Conservation (phyloP, 1,140 invertebrate genomes). For the Hestina assimilis region DNA sequence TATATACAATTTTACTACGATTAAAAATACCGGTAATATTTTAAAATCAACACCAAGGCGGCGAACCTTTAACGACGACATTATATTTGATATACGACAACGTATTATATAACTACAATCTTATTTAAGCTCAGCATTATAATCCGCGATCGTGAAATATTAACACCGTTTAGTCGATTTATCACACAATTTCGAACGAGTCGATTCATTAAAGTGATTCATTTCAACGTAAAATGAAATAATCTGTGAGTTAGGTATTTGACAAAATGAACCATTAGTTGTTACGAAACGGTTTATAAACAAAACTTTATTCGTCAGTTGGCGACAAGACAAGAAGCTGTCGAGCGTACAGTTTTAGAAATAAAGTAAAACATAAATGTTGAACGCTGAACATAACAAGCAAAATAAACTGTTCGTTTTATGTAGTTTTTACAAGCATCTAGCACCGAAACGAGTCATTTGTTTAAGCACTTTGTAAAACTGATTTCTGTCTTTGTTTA, state of each 20-base stretch:
- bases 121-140: background rate
- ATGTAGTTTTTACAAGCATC: conserved; percentile 31
- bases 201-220: conserved; percentile 61
- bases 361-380: conserved; percentile 25
- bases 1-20: background rate
- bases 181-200: conserved; percentile 40
- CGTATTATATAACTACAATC: too few relatives aligned
- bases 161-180: conserved; percentile 31
- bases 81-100: background rate
- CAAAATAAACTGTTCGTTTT: conserved; percentile 30
- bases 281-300: conserved; percentile 55
- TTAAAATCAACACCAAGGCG: background rate
- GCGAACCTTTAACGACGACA: background rate
- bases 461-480: conserved; percentile 10
- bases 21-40: background rate
- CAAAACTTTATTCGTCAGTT: conserved; percentile 41
- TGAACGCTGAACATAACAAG: conserved; percentile 22
- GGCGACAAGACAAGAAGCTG: conserved; percentile 30
- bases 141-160: background rate
- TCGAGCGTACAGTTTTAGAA: conserved; percentile 28
- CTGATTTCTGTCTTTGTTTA: conserved; percentile 6
- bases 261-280: conserved; percentile 57
- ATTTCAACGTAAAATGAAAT: conserved; percentile 21
- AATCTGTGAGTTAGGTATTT: conserved; percentile 29
- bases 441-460: conserved; percentile 17